These are phyloP conservation scores for Anagyrus pseudococci DNA, from an alignment of 2,888 invertebrate species.

Conservation along the genomic window DNA sequence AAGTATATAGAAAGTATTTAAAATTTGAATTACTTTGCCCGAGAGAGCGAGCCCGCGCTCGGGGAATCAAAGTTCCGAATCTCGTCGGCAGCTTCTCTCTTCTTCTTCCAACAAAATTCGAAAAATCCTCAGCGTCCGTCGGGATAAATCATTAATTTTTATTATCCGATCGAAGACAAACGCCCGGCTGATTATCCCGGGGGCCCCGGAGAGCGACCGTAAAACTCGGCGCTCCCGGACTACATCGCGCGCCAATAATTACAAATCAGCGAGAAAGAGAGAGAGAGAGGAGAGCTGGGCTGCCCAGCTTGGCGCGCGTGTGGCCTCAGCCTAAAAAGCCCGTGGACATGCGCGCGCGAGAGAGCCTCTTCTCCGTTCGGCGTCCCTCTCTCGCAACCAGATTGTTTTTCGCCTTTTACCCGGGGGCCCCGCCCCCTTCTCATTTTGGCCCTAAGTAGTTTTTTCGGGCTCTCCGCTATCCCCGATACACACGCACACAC, in stretches of 20 bases:
- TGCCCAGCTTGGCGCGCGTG: slow-evolving; percentile 6
- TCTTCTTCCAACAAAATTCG: neutral
- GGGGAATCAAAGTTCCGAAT: no score
- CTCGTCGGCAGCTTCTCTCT: no score
- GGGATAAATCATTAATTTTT: slow-evolving; percentile 6
- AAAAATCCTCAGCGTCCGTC: neutral
- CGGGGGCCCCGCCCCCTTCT: neutral
- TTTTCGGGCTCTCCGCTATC: no score
- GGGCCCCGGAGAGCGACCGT: slow-evolving; percentile 29
- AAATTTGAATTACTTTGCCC: no score
- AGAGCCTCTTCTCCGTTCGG: no score
- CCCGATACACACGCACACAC: no score
- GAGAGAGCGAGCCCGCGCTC: no score
- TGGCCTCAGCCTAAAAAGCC: no score
- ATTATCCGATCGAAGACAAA: no score
- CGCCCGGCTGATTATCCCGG: slow-evolving; percentile 11
- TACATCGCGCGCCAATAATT: slow-evolving; percentile 29
- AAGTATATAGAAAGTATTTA: no score
- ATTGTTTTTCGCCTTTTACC: slow-evolving; percentile 1
- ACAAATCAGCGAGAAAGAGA: slow-evolving; percentile 33
- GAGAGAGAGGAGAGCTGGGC: neutral
- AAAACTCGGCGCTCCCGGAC: slow-evolving; percentile 19
- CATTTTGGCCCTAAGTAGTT: neutral
- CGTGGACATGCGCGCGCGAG: no score
- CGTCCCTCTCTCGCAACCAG: no score